These are phyloP conservation scores for Amphiduros pacificus DNA, from an alignment of 2,888 invertebrate genomes.

Conservation along the genomic window DNA sequence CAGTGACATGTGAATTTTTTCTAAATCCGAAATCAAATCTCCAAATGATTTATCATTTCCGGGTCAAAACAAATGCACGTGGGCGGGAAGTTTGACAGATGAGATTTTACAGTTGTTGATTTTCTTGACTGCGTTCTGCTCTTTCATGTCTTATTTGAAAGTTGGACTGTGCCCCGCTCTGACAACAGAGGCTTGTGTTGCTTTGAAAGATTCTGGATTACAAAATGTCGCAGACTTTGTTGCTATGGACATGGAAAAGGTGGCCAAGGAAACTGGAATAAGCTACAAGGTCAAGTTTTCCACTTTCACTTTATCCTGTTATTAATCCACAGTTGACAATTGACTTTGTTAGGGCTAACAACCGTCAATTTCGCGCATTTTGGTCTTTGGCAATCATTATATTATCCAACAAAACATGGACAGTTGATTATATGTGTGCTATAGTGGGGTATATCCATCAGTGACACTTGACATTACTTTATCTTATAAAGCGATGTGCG, in stretches of 20 bases:
- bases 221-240: constrained; percentile 36
- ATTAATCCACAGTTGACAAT: too few species aligned
- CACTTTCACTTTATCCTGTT: neutral
- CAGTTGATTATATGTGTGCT: too few species aligned
- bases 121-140: neutral
- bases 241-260: constrained; percentile 32
- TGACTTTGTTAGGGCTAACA: too few species aligned
- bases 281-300: constrained; percentile 35
- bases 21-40: neutral
- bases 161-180: constrained; percentile 18
- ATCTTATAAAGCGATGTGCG: too few species aligned
- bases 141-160: constrained; percentile 11
- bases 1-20: neutral
- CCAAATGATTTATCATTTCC: neutral
- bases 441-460: too few species aligned
- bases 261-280: constrained; percentile 32
- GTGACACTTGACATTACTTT: too few species aligned
- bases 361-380: too few species aligned
- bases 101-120: too few species aligned
- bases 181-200: constrained; percentile 8
- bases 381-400: too few species aligned
- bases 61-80: neutral
- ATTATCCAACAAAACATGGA: too few species aligned
- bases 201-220: constrained; percentile 27
- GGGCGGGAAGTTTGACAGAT: too few species aligned